Percentiles rank a stretch among this genome's conserved stretches.
These are phyloP conservation scores for Meleagris gallopavo DNA, from an alignment of 2,113 vertebrate species.

Conservation along the genomic window DNA sequence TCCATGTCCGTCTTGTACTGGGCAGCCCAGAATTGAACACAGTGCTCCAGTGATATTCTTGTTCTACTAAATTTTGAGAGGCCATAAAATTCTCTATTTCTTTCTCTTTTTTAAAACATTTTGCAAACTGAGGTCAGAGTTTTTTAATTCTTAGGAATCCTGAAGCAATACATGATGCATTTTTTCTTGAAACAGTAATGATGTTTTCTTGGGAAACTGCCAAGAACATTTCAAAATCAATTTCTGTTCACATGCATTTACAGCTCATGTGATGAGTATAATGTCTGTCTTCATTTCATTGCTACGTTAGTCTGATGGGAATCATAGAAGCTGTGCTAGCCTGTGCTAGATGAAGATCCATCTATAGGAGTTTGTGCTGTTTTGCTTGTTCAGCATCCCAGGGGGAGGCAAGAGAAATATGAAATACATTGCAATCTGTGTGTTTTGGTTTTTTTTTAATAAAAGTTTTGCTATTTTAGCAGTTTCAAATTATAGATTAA, in stretches of 20 bases:
- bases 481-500: background rate
- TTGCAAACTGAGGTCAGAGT: background rate
- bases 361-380: background rate
- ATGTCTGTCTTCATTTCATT: slow-evolving; percentile 37
- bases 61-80: background rate
- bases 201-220: slow-evolving; percentile 31
- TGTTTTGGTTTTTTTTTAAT: background rate
- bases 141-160: slow-evolving; percentile 2
- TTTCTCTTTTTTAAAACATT: background rate
- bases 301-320: slow-evolving; percentile 44
- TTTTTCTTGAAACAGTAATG: slow-evolving; percentile 41
- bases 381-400: slow-evolving; percentile 31
- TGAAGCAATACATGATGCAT: background rate
- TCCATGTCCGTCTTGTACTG: background rate
- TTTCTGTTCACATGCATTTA: slow-evolving; percentile 60
- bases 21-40: background rate
- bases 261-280: slow-evolving; percentile 39
- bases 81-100: background rate
- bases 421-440: background rate
- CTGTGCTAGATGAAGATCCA: slow-evolving; percentile 25
- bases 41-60: background rate
- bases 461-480: background rate
- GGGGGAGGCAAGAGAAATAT: background rate
- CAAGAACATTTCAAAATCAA: slow-evolving; percentile 65
- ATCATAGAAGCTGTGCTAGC: slow-evolving; percentile 30